Conservation (phyloP, 2,797 vertebrate genomes). For the Myripristis jacobus region DNA sequence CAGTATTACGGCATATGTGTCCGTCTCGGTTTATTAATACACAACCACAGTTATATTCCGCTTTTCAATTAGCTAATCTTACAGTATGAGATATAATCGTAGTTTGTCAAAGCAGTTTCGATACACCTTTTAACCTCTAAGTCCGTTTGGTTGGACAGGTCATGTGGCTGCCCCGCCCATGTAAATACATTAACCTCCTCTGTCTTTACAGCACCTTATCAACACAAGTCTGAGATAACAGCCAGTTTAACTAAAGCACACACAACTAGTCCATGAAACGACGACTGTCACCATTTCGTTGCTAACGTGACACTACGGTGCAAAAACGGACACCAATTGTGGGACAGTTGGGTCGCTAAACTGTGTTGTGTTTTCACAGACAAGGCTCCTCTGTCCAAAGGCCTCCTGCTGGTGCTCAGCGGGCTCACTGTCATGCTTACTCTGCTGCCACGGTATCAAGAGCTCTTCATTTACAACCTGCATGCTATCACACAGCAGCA, state of each 20-base stretch:
- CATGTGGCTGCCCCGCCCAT: not conserved
- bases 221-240: not conserved
- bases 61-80: not conserved
- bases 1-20: not conserved
- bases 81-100: not conserved
- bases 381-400: constrained; percentile 95
- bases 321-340: too few relatives aligned
- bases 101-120: not conserved
- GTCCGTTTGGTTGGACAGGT: not conserved
- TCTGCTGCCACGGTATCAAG: constrained; percentile 92
- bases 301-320: too few relatives aligned
- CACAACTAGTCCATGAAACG: not conserved
- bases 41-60: not conserved
- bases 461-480: constrained; percentile 90
- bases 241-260: not conserved
- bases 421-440: constrained; percentile 89
- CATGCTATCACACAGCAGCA: constrained; percentile 87
- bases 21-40: not conserved
- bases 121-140: not conserved
- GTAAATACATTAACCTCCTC: not conserved
- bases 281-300: too few relatives aligned
- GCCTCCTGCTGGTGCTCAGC: constrained; percentile 90
- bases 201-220: not conserved
- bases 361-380: constrained; percentile 79
- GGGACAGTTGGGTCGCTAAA: too few relatives aligned